phyloP scores from a whole-genome alignment of 2,113 vertebrate genomes.

The Equus przewalskii region DNA sequence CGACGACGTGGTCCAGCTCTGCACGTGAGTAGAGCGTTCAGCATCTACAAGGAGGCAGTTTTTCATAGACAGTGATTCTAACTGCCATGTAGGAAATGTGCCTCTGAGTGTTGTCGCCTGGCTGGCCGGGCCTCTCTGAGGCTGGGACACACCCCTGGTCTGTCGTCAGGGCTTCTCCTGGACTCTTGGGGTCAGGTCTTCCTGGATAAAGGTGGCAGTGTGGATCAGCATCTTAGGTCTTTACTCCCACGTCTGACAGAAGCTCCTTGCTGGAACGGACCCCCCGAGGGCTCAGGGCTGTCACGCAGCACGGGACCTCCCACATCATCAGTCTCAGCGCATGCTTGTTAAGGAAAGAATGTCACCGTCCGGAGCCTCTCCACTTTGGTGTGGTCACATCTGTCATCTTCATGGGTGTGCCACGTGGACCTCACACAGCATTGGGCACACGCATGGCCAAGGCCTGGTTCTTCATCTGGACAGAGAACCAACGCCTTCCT shows the following conservation, averaged over 20 bases:
- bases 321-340: accelerated
- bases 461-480: accelerated
- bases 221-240: neutral
- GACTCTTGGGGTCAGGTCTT: neutral
- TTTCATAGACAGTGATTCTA: accelerated
- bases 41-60: neutral
- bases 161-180: neutral
- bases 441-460: accelerated
- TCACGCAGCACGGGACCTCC: neutral
- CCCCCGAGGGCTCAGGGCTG: neutral
- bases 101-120: neutral
- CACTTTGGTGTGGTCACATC: neutral
- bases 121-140: neutral
- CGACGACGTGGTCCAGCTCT: neutral
- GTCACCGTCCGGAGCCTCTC: neutral
- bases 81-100: accelerated
- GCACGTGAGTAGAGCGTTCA: accelerated
- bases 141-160: neutral
- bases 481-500: accelerated
- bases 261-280: neutral
- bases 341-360: neutral
- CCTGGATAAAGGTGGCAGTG: neutral
- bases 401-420: neutral
- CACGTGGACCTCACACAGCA: accelerated
- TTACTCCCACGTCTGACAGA: accelerated